phyloP scores from a whole-genome alignment of 2,113 vertebrate genomes.

The Eudyptes chrysolophus region DNA sequence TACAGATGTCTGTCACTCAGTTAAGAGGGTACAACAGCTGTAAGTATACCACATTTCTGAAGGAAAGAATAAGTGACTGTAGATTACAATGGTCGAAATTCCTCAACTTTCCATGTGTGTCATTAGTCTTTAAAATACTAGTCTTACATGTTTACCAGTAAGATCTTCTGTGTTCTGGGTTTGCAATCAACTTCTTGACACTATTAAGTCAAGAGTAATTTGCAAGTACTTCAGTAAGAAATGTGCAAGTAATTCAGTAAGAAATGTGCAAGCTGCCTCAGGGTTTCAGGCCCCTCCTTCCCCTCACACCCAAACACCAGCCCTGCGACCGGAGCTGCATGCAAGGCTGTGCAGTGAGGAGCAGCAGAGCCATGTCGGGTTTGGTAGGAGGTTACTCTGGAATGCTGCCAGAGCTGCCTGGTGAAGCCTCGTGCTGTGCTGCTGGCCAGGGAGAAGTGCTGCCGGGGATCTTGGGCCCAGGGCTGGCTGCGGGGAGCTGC shows the following conservation, averaged over 20 bases:
- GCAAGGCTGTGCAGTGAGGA: too few species aligned
- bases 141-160: neutral
- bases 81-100: neutral
- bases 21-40: neutral
- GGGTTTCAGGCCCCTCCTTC: neutral
- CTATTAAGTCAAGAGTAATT: neutral
- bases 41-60: neutral
- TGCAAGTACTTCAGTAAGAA: neutral
- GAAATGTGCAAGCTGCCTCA: neutral
- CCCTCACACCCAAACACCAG: neutral
- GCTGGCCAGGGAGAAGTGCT: neutral
- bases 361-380: neutral
- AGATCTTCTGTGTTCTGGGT: neutral
- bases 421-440: neutral
- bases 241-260: neutral
- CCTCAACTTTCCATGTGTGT: neutral
- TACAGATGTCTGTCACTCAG: neutral
- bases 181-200: neutral
- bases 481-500: too few species aligned
- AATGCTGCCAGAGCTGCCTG: neutral
- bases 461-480: rapidly evolving
- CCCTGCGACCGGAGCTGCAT: rapidly evolving
- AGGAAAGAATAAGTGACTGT: neutral
- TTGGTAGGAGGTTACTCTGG: rapidly evolving
- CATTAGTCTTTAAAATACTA: neutral